These are phyloP conservation scores for Ianthella basta DNA, from an alignment of 37 sponge, comb jelly and placozoan species.

Conservation along the genomic window DNA sequence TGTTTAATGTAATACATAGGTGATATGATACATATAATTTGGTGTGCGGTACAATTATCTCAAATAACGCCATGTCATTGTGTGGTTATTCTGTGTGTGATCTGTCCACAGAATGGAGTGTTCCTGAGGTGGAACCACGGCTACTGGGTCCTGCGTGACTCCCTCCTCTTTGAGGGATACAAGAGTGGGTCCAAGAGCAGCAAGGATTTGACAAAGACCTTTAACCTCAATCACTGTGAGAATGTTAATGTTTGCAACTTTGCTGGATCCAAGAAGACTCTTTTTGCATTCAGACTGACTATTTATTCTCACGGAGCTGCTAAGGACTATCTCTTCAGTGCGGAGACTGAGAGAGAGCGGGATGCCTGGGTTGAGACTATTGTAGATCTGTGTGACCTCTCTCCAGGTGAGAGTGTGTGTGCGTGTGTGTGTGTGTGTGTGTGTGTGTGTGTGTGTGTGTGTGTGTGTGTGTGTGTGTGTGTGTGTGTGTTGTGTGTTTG, in stretches of 20 bases:
- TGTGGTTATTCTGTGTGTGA: too few species aligned
- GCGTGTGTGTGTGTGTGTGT: slow-evolving; percentile 17
- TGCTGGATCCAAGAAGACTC: not conserved
- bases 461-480: not conserved
- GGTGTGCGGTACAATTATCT: too few species aligned
- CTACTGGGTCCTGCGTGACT: slow-evolving; percentile 65
- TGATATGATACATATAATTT: too few species aligned
- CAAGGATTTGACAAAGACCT: slow-evolving; percentile 63
- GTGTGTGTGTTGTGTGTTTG: not conserved
- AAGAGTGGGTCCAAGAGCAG: slow-evolving; percentile 39
- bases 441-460: slow-evolving; percentile 6
- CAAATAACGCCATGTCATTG: too few species aligned
- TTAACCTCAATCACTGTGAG: slow-evolving; percentile 63
- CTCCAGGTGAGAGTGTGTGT: slow-evolving; percentile 29
- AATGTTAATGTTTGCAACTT: slow-evolving; percentile 36
- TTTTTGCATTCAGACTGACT: slow-evolving; percentile 49
- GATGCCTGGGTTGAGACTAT: slow-evolving; percentile 49
- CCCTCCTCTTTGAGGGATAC: slow-evolving; percentile 61
- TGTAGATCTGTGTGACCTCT: slow-evolving; percentile 54
- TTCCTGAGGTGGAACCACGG: slow-evolving; percentile 44
- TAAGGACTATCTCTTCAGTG: slow-evolving; percentile 57
- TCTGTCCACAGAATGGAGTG: not conserved
- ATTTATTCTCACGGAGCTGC: not conserved
- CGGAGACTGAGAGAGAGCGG: slow-evolving; percentile 40
- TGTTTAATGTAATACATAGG: too few species aligned